A percentile compares a stretch with the other conserved stretches of the same genome.
These are phyloP conservation scores for Orchesella cincta DNA, from an alignment of 1,140 invertebrate genomes.

Conservation along the genomic window DNA sequence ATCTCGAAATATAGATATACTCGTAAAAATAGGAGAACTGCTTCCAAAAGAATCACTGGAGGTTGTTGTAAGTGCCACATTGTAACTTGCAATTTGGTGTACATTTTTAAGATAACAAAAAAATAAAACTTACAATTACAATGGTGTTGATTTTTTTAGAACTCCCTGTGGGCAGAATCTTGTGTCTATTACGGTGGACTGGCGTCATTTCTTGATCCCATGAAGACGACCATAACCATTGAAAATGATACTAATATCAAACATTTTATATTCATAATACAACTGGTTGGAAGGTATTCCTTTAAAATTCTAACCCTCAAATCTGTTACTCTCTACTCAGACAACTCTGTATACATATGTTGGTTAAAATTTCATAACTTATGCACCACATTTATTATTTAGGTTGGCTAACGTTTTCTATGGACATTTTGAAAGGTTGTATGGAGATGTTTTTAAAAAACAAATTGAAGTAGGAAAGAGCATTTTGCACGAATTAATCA, in stretches of 20 bases:
- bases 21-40: slow-evolving; percentile 50
- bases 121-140: background rate
- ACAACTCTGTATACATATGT: background rate
- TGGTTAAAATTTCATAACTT: background rate
- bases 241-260: slow-evolving; percentile 46
- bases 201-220: slow-evolving; percentile 31
- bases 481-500: slow-evolving; percentile 47
- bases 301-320: background rate
- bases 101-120: slow-evolving; percentile 14
- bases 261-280: slow-evolving; percentile 50
- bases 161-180: slow-evolving; percentile 57
- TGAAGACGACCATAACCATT: slow-evolving; percentile 36
- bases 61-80: slow-evolving; percentile 37
- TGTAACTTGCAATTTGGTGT: background rate
- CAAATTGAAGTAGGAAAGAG: slow-evolving; percentile 46
- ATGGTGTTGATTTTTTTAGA: slow-evolving; percentile 49
- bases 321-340: background rate
- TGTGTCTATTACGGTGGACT: slow-evolving; percentile 51
- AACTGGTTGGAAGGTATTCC: slow-evolving; percentile 45
- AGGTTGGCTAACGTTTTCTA: slow-evolving; percentile 19
- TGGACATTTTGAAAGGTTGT: slow-evolving; percentile 25
- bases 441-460: slow-evolving; percentile 49
- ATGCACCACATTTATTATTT: background rate
- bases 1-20: slow-evolving; percentile 47
- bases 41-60: slow-evolving; percentile 44